A percentile compares a stretch with the other conserved stretches of the same genome.
phyloP scores from a whole-genome alignment of 2,797 vertebrate genomes.

The Dermochelys coriacea region DNA sequence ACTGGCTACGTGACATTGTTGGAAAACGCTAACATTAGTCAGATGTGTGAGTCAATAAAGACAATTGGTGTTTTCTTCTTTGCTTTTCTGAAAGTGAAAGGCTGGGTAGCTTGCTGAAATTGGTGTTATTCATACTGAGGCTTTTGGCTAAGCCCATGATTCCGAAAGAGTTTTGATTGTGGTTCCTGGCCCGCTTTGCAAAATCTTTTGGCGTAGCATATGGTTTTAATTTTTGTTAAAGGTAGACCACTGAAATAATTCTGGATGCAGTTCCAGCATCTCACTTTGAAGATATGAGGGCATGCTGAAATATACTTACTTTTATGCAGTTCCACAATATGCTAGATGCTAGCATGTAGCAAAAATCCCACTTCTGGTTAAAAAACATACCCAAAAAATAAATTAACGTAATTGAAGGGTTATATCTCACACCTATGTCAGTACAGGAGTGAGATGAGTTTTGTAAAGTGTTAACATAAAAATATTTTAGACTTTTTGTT shows the following conservation, averaged over 20 bases:
- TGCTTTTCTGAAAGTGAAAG: constrained; percentile 19
- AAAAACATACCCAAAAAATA: not conserved
- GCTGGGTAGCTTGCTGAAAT: not conserved
- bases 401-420: not conserved
- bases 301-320: not conserved
- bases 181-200: not conserved
- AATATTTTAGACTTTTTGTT: no score
- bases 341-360: constrained; percentile 14
- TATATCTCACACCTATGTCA: not conserved
- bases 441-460: not conserved
- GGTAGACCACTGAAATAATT: not conserved
- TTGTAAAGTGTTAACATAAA: not conserved
- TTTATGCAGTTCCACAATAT: not conserved
- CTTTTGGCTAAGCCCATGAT: not conserved
- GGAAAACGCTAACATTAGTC: constrained; percentile 96
- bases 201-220: rapidly evolving
- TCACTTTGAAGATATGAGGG: not conserved
- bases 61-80: constrained; percentile 24
- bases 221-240: not conserved
- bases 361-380: not conserved
- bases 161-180: not conserved
- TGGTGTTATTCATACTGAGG: not conserved
- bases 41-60: constrained; percentile 91
- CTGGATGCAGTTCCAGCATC: not conserved
- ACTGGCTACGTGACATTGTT: constrained; percentile 96